A percentile compares a stretch with the other conserved stretches of the same genome.
Conservation (phyloP, 30 jellyfish, hydroid and myxozoan genomes). For the Pelagia noctiluca region DNA sequence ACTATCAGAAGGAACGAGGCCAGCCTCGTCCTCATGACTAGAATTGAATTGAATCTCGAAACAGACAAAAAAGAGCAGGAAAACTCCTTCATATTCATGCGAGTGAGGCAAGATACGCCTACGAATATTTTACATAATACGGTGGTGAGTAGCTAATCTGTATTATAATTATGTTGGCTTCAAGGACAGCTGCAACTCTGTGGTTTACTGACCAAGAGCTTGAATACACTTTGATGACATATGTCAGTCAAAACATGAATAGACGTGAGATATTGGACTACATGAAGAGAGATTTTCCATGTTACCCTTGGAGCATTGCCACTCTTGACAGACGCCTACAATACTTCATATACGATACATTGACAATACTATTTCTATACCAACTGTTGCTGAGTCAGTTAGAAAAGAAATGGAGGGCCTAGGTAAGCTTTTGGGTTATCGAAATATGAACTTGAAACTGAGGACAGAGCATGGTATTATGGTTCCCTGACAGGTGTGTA, state of each 20-base stretch:
- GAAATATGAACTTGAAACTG: no score
- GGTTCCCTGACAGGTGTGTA: conserved; percentile 33
- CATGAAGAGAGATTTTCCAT: conserved; percentile 43
- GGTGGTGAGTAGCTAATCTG: no score
- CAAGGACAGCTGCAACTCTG: background rate
- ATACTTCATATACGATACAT: conserved; percentile 44
- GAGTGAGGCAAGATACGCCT: no score
- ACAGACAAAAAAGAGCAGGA: no score
- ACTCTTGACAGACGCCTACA: conserved; percentile 35
- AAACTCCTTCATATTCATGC: no score
- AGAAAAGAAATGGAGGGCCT: conserved; percentile 67
- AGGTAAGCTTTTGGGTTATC: conserved; percentile 59
- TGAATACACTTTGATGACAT: conserved; percentile 17
- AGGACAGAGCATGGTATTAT: conserved; percentile 31
- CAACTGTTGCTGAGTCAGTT: conserved; percentile 31
- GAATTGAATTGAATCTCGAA: no score
- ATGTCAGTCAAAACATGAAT: conserved; percentile 33
- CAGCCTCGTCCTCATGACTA: conserved; percentile 17
- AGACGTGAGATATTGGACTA: conserved; percentile 48
- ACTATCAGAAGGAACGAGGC: conserved; percentile 13
- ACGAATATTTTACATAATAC: no score
- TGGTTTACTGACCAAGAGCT: conserved; percentile 14
- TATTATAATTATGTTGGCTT: no score
- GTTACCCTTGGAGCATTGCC: conserved; percentile 49
- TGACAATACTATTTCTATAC: conserved; percentile 3